Conservation (phyloP, 37 sponge, comb jelly and placozoan genomes). For the Eunapius fragilis region DNA sequence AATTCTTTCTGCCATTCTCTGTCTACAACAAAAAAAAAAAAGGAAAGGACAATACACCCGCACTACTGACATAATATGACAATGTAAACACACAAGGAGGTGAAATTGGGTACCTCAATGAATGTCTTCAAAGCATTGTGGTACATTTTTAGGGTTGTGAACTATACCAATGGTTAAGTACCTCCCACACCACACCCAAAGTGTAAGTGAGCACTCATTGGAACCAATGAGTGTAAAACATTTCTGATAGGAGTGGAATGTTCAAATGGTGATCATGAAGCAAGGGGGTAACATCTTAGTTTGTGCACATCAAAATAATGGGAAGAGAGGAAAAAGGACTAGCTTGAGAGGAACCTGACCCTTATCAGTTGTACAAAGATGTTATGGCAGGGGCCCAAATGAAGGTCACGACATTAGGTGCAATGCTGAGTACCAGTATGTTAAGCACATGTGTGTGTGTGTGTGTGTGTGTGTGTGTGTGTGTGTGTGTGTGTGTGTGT, state of each 20-base stretch:
- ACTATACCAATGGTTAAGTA: neutral
- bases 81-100: too few species aligned
- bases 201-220: neutral
- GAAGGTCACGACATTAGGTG: neutral
- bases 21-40: too few species aligned
- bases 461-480: constrained; percentile 20
- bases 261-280: neutral
- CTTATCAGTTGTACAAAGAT: neutral
- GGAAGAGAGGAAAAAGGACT: too few species aligned
- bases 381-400: neutral
- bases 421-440: neutral
- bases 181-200: neutral
- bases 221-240: neutral
- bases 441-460: neutral
- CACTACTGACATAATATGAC: too few species aligned
- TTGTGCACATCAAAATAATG: too few species aligned
- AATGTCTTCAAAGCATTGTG: neutral
- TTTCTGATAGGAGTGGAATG: neutral
- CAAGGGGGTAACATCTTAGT: neutral
- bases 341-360: too few species aligned
- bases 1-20: too few species aligned
- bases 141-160: too few species aligned
- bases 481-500: constrained; percentile 38
- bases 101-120: too few species aligned
- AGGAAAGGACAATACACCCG: too few species aligned